A percentile compares a stretch with the other conserved stretches of the same genome.
Conservation (phyloP, 2,888 invertebrate species). For the Eurois occulta region DNA sequence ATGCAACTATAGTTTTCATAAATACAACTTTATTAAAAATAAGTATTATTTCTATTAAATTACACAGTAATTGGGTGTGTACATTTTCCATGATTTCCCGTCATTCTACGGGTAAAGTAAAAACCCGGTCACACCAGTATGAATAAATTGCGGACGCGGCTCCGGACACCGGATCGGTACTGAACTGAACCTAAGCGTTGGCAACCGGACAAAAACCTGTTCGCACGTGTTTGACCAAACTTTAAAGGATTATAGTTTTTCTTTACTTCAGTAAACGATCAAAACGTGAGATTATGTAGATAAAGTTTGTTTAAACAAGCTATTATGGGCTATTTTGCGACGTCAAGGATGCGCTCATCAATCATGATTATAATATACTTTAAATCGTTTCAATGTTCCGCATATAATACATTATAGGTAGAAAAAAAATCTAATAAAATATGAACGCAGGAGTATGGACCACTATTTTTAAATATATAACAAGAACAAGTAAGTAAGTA, state of each 20-base stretch:
- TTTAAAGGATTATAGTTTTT: constrained; percentile 5
- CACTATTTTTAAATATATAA: not conserved
- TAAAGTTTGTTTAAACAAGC: constrained; percentile 33
- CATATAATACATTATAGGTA: not conserved
- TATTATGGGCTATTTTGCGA: constrained; percentile 38
- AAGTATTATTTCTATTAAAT: not conserved
- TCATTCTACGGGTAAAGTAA: not conserved
- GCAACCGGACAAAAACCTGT: not conserved
- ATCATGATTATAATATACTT: constrained; percentile 46
- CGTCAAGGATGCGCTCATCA: constrained; percentile 46
- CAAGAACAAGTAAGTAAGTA: no score
- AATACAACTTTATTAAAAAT: not conserved
- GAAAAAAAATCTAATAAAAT: not conserved
- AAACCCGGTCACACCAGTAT: not conserved
- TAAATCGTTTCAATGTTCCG: constrained; percentile 16
- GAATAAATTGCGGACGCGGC: not conserved
- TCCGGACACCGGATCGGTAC: not conserved
- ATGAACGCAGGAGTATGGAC: not conserved
- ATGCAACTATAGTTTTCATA: not conserved
- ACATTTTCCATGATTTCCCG: not conserved
- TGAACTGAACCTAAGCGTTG: not conserved
- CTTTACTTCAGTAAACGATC: constrained; percentile 25
- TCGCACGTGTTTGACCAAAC: not conserved
- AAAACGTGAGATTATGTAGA: constrained; percentile 28
- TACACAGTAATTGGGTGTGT: not conserved